These are phyloP conservation scores for Ostrea edulis DNA, from an alignment of 1,140 invertebrate genomes.

Conservation along the genomic window DNA sequence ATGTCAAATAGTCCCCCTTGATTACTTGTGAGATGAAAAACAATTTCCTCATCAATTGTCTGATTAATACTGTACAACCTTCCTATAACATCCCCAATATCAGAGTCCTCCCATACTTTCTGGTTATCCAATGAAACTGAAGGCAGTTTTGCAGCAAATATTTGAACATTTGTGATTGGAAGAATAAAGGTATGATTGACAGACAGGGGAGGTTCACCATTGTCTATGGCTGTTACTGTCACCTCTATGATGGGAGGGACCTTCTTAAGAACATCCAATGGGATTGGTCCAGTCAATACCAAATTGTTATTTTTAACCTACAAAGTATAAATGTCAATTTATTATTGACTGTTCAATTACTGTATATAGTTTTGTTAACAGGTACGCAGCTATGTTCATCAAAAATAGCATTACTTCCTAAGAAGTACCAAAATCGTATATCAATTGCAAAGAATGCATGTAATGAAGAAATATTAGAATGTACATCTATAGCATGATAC, in stretches of 20 bases:
- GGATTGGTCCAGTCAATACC: conserved; percentile 54
- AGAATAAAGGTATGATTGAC: conserved; percentile 61
- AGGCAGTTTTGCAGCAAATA: conserved; percentile 62
- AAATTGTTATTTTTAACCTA: conserved; percentile 60
- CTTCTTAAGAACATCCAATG: conserved; percentile 49
- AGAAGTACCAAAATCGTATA: too few relatives aligned
- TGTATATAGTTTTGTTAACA: too few relatives aligned
- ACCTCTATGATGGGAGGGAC: conserved; percentile 60
- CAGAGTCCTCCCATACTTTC: conserved; percentile 54
- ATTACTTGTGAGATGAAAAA: conserved; percentile 60
- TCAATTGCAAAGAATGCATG: too few relatives aligned
- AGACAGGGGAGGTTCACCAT: conserved; percentile 60
- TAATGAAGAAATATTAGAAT: neutral
- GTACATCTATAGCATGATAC: neutral
- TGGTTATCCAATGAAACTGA: conserved; percentile 57
- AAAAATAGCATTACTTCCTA: too few relatives aligned
- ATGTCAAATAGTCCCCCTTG: conserved; percentile 59
- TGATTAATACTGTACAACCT: conserved; percentile 56
- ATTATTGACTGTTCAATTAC: too few relatives aligned
- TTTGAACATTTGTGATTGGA: conserved; percentile 62
- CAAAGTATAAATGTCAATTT: conserved; percentile 35
- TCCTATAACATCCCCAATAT: conserved; percentile 57
- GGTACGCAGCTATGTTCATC: too few relatives aligned
- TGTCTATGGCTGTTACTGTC: conserved; percentile 63
- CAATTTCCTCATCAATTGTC: conserved; percentile 55